Evolutionary conservation across 1,140 invertebrate genomes (phyloP).

Genomic region (Brachionus rubens): DNA sequence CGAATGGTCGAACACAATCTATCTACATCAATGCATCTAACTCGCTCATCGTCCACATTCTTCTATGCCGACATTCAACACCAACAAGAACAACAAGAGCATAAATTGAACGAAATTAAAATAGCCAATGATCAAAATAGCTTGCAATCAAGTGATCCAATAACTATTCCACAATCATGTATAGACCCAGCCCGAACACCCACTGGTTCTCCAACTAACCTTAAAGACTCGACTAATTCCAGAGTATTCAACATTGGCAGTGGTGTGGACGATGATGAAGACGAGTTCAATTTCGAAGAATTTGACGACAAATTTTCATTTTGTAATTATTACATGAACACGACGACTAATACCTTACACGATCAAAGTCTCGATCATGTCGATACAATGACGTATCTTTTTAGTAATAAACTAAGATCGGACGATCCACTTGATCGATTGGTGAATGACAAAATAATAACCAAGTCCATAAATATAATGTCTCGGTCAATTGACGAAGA

Average conservation of each 20-base stretch:
- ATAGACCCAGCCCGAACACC: not conserved
- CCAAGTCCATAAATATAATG: constrained; percentile 1
- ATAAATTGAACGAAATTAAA: constrained; percentile 1
- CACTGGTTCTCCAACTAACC: not conserved
- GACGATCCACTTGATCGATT: not conserved
- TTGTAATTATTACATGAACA: constrained; percentile 14
- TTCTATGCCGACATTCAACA: constrained; percentile 23
- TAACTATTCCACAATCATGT: not conserved
- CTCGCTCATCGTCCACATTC: not conserved
- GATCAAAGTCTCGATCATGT: constrained; percentile 16
- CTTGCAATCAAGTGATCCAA: no score
- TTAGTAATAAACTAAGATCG: constrained; percentile 8
- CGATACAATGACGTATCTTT: constrained; percentile 11
- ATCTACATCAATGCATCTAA: constrained; percentile 14
- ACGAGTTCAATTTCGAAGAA: constrained; percentile 8
- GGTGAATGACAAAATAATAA: not conserved
- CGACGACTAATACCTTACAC: not conserved
- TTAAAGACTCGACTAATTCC: not conserved
- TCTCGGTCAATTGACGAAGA: constrained; percentile 17
- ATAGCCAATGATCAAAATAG: not conserved
- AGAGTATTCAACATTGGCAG: not conserved
- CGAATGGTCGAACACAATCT: constrained; percentile 29
- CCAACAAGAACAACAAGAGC: constrained; percentile 18
- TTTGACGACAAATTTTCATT: constrained; percentile 28
- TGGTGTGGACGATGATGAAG: not conserved